phyloP scores from a whole-genome alignment of 2,797 vertebrate genomes.

The Arctocebus calabarensis region DNA sequence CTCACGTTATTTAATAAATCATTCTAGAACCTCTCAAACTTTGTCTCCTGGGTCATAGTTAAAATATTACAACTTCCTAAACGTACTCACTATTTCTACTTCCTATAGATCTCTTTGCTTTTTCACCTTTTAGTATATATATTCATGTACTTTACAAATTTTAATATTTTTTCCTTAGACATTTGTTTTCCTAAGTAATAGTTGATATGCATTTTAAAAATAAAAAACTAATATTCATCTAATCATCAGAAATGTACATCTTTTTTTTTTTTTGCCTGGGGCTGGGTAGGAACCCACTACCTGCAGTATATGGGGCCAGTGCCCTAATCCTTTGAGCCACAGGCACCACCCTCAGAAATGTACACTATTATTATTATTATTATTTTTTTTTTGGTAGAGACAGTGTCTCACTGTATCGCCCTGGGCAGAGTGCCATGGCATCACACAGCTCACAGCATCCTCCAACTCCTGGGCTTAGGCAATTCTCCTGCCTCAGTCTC shows the following conservation, averaged over 20 bases:
- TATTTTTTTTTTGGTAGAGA: too few species aligned
- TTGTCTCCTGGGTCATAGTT: neutral
- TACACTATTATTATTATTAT: neutral
- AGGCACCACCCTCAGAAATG: neutral
- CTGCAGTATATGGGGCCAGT: too few species aligned
- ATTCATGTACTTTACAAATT: neutral
- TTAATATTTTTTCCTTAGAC: neutral
- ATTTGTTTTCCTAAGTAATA: neutral
- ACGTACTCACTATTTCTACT: neutral
- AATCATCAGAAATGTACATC: neutral
- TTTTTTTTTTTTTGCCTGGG: neutral
- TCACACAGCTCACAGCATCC: too few species aligned
- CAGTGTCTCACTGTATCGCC: too few species aligned
- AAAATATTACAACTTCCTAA: neutral
- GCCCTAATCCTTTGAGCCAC: too few species aligned
- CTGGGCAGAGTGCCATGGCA: too few species aligned
- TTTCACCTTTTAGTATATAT: neutral
- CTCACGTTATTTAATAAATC: neutral
- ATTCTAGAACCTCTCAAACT: neutral
- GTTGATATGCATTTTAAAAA: neutral
- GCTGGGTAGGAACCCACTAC: too few species aligned
- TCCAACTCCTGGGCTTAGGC: too few species aligned
- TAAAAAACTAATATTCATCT: neutral
- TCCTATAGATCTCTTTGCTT: neutral
- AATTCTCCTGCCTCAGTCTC: too few species aligned